Evolutionary conservation across 2,797 vertebrate species (phyloP), one percentile per base, ranked within the genome.

Genomic region (Eutrigla gurnardus): DNA sequence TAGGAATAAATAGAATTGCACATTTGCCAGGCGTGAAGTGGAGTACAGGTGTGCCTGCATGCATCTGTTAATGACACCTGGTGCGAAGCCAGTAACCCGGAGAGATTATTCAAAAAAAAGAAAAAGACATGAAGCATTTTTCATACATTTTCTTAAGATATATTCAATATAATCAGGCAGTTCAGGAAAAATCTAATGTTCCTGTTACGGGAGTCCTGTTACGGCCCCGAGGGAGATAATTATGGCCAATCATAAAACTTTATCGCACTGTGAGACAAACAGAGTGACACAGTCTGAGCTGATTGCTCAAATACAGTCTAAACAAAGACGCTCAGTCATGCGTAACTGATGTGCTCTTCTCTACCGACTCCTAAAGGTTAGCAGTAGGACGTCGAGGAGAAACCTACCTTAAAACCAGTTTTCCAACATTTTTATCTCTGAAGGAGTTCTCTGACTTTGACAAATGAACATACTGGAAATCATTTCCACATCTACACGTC

Each of bases 231-330:
- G n/a, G 55, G 85, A 87, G 83, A 85, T 82, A 81, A 87, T 89
- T 88, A 86, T 64, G 80, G 84, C 81, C 77, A 79, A 78, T 89
- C 78, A 88, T 80, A 81, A 85, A 85, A 89, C 73, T 81, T 87
- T 73, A 77, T 80, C 77, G 60, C 67, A 82, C 71, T 49, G 70
- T 67, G 86, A 86, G 73, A 85, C 84, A 81, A 83, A 85, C 70
- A 73, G 62, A 80, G 70, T 74, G 78, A 70, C 88, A 59, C 63
- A 53, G 73, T 57, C 59, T 55, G 72, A 77, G 81, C 75, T 90
- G 87, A 90, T 86, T 87, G 82, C 75, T 90, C 75, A 67, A 80
- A 90, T 77, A 81, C 71, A 75, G 66, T 75, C 78, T 85, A 77
- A 89, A 88, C 82, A 84, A 74, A 81, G 77, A 73, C 40, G 54